These are phyloP conservation scores for Gryllus bimaculatus DNA, from an alignment of 1,140 invertebrate genomes.

Conservation along the genomic window DNA sequence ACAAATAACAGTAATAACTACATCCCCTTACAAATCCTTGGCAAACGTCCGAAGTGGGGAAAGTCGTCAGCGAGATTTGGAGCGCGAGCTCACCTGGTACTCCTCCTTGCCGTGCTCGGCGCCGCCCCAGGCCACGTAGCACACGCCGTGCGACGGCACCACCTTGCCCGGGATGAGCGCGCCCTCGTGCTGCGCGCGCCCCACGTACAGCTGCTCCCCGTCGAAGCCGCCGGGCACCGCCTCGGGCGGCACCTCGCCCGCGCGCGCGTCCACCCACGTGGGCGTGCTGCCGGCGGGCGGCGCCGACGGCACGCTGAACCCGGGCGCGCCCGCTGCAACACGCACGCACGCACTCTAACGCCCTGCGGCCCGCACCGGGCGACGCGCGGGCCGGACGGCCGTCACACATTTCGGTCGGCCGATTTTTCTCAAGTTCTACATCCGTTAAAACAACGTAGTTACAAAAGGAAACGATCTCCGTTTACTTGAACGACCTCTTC, in stretches of 20 bases:
- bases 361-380: background rate
- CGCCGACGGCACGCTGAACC: slow-evolving; percentile 1
- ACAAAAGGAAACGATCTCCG: no score
- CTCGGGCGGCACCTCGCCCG: slow-evolving; percentile 56
- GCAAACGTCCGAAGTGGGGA: no score
- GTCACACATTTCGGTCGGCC: no score
- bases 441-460: no score
- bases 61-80: no score
- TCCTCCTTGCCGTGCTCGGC: slow-evolving; percentile 58
- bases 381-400: no score
- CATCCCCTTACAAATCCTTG: no score
- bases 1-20: no score
- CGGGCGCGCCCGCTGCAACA: slow-evolving; percentile 10
- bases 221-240: slow-evolving; percentile 65
- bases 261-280: slow-evolving; percentile 55
- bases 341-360: background rate
- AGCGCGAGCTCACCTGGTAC: slow-evolving; percentile 67
- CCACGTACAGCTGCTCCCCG: slow-evolving; percentile 60
- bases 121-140: slow-evolving; percentile 70
- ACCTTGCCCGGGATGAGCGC: slow-evolving; percentile 71
- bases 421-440: no score
- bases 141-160: slow-evolving; percentile 55
- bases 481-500: no score
- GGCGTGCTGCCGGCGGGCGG: slow-evolving; percentile 25
- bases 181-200: slow-evolving; percentile 60